Evolutionary conservation across 2,888 invertebrate genomes (phyloP).

Genomic region (Pheosia tremula): DNA sequence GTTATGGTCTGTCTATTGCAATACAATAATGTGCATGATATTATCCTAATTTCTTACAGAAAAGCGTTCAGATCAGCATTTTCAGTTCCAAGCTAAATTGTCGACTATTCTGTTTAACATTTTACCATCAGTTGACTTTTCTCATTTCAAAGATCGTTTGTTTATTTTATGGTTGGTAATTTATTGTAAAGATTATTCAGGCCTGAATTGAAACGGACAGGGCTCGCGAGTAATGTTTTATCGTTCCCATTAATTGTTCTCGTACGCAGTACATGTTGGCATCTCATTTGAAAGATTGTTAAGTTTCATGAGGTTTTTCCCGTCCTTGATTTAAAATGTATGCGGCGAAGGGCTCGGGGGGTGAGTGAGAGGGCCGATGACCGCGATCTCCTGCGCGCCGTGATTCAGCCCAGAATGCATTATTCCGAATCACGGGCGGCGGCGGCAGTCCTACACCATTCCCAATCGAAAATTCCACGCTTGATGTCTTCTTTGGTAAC

Average conservation of each 20-base stretch:
- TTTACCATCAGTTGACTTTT: constrained; percentile 39
- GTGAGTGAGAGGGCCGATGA: constrained; percentile 68
- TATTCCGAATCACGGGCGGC: constrained; percentile 56
- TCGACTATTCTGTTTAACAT: constrained; percentile 31
- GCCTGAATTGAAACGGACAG: constrained; percentile 36
- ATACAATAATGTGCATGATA: constrained; percentile 4
- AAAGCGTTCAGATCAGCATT: too few species aligned
- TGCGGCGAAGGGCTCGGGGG: constrained; percentile 47
- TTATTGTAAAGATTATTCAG: constrained; percentile 23
- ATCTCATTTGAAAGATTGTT: constrained; percentile 57
- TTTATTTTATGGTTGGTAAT: constrained; percentile 31
- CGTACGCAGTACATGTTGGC: constrained; percentile 38
- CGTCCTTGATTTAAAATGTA: constrained; percentile 62
- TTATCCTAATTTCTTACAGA: background rate
- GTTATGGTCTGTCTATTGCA: constrained; percentile 17
- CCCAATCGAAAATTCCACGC: constrained; percentile 75
- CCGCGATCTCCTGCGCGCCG: constrained; percentile 62
- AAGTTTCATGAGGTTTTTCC: constrained; percentile 53
- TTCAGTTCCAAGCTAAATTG: too few species aligned
- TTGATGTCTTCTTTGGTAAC: constrained; percentile 74
- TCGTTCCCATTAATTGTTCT: constrained; percentile 48
- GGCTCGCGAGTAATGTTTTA: constrained; percentile 48
- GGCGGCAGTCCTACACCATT: constrained; percentile 70
- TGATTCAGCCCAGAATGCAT: constrained; percentile 77
- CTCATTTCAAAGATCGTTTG: constrained; percentile 28